Evolutionary conservation across 2,888 invertebrate species (phyloP).

Genomic region (Conistra vaccinii): DNA sequence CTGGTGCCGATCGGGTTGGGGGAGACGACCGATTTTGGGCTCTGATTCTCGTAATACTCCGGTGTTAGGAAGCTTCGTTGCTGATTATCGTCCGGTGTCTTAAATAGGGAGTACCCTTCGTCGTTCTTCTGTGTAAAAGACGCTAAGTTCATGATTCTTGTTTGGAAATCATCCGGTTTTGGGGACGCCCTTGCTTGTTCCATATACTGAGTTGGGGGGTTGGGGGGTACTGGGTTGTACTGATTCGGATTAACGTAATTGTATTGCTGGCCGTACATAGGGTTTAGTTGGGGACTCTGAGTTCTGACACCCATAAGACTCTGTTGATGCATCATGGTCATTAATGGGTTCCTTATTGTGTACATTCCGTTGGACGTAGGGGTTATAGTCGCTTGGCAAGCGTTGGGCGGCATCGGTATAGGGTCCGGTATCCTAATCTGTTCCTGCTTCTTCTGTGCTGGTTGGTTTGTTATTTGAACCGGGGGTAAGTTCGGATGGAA

Average conservation of each 20-base stretch:
- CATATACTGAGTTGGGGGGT: constrained; percentile 62
- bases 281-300: constrained; percentile 74
- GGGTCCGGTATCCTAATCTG: constrained; percentile 85
- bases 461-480: constrained; percentile 78
- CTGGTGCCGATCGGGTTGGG: constrained; percentile 87
- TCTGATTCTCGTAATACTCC: constrained; percentile 79
- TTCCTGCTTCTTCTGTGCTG: constrained; percentile 79
- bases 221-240: constrained; percentile 69
- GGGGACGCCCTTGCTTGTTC: constrained; percentile 70
- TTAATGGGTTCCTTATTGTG: constrained; percentile 94
- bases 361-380: constrained; percentile 93
- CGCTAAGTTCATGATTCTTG: constrained; percentile 83
- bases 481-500: constrained; percentile 91
- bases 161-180: constrained; percentile 81
- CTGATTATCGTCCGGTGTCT: constrained; percentile 79
- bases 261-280: constrained; percentile 77
- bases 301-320: constrained; percentile 78
- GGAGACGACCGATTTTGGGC: constrained; percentile 81
- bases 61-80: constrained; percentile 80
- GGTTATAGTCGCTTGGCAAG: constrained; percentile 89
- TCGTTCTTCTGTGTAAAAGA: constrained; percentile 88
- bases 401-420: constrained; percentile 86
- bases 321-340: constrained; percentile 90
- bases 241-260: constrained; percentile 81
- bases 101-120: constrained; percentile 87